Conservation (phyloP, 1,140 invertebrate species). For the Phthorimaea operculella region DNA sequence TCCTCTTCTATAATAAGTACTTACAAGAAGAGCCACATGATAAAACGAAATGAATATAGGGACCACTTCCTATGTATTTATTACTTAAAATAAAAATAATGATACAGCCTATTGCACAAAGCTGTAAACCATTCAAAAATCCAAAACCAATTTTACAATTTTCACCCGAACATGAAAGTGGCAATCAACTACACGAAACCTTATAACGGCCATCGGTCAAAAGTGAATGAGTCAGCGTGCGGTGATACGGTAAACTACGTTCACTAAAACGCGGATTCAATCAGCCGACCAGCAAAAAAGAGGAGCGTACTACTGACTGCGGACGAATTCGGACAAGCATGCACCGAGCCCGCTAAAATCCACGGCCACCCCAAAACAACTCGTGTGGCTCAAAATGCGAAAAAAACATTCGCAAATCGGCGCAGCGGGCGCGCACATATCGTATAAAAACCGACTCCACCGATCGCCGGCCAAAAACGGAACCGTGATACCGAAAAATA, state of each 20-base stretch:
- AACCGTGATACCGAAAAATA: constrained; percentile 68
- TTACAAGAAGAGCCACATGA: too few species aligned
- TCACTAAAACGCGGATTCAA: constrained; percentile 65
- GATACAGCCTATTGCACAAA: too few species aligned
- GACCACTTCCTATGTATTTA: too few species aligned
- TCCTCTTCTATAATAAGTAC: too few species aligned
- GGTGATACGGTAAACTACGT: constrained; percentile 54
- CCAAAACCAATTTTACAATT: constrained; percentile 1
- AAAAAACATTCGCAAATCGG: constrained; percentile 61
- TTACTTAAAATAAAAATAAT: too few species aligned
- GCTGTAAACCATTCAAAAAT: too few species aligned
- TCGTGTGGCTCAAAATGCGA: constrained; percentile 46
- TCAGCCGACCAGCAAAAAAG: constrained; percentile 46
- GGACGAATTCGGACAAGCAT: constrained; percentile 51
- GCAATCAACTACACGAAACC: not conserved
- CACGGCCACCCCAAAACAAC: constrained; percentile 63
- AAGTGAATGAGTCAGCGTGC: constrained; percentile 51
- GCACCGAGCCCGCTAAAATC: constrained; percentile 48
- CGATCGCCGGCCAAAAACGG: constrained; percentile 65
- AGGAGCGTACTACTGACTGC: constrained; percentile 29
- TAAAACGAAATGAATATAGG: too few species aligned
- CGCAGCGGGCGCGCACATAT: constrained; percentile 42
- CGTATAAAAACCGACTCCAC: constrained; percentile 62
- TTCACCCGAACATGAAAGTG: not conserved
- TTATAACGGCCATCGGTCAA: constrained; percentile 20